Evolutionary conservation across 2,888 invertebrate genomes (phyloP).

Genomic region (Meiosimyza decipiens): DNA sequence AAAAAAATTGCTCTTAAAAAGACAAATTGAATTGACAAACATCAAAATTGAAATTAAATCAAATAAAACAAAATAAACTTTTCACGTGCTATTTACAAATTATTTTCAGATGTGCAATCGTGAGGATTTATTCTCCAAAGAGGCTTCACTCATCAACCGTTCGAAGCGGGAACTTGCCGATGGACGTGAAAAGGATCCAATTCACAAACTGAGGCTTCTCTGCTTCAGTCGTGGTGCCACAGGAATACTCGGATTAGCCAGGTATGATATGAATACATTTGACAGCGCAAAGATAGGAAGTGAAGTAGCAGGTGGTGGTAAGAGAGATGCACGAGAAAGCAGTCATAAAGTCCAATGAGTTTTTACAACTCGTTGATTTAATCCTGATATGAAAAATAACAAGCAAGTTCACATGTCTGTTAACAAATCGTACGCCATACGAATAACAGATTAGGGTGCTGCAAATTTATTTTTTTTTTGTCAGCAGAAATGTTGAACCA

Average conservation of each 20-base stretch:
- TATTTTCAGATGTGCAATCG: slow-evolving; percentile 52
- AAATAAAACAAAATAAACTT: slow-evolving; percentile 18
- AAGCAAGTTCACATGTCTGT: too few species aligned
- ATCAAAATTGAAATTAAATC: slow-evolving; percentile 19
- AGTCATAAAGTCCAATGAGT: slow-evolving; percentile 3
- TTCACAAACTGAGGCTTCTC: slow-evolving; percentile 84
- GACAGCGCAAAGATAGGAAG: background rate
- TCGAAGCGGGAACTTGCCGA: slow-evolving; percentile 75
- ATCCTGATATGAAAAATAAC: background rate
- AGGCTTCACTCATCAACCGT: slow-evolving; percentile 82
- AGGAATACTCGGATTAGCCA: slow-evolving; percentile 88
- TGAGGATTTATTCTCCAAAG: slow-evolving; percentile 68
- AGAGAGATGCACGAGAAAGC: background rate
- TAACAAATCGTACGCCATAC: too few species aligned
- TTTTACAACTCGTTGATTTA: slow-evolving; percentile 7
- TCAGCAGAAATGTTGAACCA: too few species aligned
- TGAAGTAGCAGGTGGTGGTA: background rate
- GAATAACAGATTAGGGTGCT: too few species aligned
- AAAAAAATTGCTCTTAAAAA: slow-evolving; percentile 10
- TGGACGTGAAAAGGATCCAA: slow-evolving; percentile 76
- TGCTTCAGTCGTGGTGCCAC: slow-evolving; percentile 87
- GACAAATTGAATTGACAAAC: slow-evolving; percentile 25
- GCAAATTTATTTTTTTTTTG: too few species aligned
- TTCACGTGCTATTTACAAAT: background rate
- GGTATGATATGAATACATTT: slow-evolving; percentile 68